A percentile compares a stretch with the other conserved stretches of the same genome.
Evolutionary conservation across 2,113 vertebrate species (phyloP).

Genomic region (Ailurus styani): DNA sequence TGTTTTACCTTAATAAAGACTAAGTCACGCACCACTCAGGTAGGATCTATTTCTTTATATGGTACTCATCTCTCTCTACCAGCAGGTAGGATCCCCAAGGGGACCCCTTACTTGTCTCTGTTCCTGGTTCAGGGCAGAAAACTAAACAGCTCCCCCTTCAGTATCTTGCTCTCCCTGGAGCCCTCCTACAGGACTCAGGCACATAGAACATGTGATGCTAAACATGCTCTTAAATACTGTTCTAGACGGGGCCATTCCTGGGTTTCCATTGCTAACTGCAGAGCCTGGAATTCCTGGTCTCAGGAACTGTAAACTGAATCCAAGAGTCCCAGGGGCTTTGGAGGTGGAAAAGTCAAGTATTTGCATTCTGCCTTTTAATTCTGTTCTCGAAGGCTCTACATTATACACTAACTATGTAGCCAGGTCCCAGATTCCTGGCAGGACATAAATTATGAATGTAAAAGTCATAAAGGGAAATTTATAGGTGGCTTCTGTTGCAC

Average conservation of each 20-base stretch:
- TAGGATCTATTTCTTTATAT: neutral
- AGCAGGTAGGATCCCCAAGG: neutral
- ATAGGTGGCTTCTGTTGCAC: conserved; percentile 6
- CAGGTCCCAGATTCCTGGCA: conserved; percentile 1
- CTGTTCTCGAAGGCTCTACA: neutral
- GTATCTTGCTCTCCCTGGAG: fast-evolving
- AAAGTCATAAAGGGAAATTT: conserved; percentile 48
- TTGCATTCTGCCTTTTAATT: neutral
- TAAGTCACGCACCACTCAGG: fast-evolving
- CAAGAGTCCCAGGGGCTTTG: neutral
- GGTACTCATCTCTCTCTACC: neutral
- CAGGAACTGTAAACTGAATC: conserved; percentile 4
- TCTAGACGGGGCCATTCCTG: neutral
- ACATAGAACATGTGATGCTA: fast-evolving
- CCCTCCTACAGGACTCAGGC: neutral
- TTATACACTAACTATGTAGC: neutral
- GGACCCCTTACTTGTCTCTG: neutral
- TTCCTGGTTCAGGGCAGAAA: neutral
- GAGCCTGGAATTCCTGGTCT: neutral
- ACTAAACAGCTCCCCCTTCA: neutral
- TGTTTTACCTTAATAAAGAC: neutral
- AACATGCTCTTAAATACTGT: neutral
- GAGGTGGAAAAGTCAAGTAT: neutral
- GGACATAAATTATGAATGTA: conserved; percentile 56
- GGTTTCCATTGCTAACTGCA: neutral